Evolutionary conservation across 2,113 vertebrate genomes (phyloP), one percentile per base, ranked within the genome.

Genomic region (Pterocles burchelli): DNA sequence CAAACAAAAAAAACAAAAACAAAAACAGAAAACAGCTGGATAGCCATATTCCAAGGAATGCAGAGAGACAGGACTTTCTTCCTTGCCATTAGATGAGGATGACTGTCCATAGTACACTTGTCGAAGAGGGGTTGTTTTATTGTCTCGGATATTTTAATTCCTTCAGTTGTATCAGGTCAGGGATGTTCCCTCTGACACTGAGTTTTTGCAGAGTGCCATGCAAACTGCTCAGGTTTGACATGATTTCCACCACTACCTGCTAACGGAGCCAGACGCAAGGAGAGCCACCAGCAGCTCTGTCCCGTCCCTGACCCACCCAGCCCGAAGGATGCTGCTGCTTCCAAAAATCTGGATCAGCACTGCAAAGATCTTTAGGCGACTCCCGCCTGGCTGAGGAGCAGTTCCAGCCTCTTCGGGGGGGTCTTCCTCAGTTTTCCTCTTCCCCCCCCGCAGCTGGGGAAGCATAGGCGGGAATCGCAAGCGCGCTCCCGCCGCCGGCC

Each of bases 101-200:
- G 24, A 29, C 21, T 13, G 17, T 5, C 49, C 0, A 0, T 4
- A 13, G 33, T 10, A 43, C 0, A 17, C 17, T 11, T 17, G 19
- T 10, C 1, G 0, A 31, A 22, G 12, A 11, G 13, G 28, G 2
- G 2, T 52, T 58, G 13, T 26, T 70, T 81, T 34, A 48, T 55
- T 22, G 5, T 6, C 38, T 41, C 7, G 1, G 28, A 1, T 26
- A 62, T 29, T 78, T 58, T 38, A 68, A 79, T 9, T 33, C 22
- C 21, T 26, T 14, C 6, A 2, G 10, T 8, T 36, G 20, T 33
- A 49, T 41, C 48, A 4, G 17, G 7, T 29, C 7, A 10, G 13
- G 19, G 46, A 17, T 9, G 18, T 1, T 68, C 28, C 54, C 36
- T 54, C 25, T 1, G 6, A 7, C 31, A 7, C 10, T 2, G 8